Conservation (phyloP, 2,888 invertebrate genomes). For the Parasteatoda lunata region DNA sequence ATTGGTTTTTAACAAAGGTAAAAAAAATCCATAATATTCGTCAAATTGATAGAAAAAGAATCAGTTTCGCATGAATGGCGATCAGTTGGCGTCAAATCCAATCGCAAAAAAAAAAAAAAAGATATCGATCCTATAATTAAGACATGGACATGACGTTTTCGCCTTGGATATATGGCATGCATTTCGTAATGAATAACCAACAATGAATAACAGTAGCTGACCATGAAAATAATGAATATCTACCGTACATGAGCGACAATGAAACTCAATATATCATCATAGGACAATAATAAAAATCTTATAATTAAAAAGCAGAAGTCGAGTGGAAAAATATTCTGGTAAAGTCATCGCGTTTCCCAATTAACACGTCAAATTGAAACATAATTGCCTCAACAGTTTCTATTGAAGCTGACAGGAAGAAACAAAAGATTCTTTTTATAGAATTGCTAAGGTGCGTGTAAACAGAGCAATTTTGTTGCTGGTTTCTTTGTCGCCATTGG, state of each 20-base stretch:
- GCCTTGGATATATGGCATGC: conserved; percentile 3
- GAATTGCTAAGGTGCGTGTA: conserved; percentile 58
- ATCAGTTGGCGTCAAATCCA: neutral
- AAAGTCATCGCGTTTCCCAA: conserved; percentile 57
- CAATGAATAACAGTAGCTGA: conserved; percentile 33
- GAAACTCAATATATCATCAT: conserved; percentile 64
- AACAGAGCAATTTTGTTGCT: conserved; percentile 19
- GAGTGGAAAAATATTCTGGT: conserved; percentile 10
- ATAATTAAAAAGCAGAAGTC: conserved; percentile 33
- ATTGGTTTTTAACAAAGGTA: too few species aligned
- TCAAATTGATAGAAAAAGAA: neutral
- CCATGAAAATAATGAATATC: conserved; percentile 27
- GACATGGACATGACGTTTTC: neutral
- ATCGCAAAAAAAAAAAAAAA: conserved; percentile 3
- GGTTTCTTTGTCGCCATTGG: conserved; percentile 14
- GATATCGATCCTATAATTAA: conserved; percentile 37
- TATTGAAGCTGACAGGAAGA: conserved; percentile 54
- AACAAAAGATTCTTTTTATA: conserved; percentile 54
- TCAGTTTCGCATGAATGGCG: neutral
- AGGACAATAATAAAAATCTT: conserved; percentile 42
- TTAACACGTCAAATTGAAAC: conserved; percentile 60
- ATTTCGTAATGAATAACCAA: conserved; percentile 56
- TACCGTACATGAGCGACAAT: conserved; percentile 37
- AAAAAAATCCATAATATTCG: too few species aligned
- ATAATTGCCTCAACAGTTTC: conserved; percentile 45